These are phyloP conservation scores for Eurytoma californica DNA, from an alignment of 2,888 invertebrate genomes.

Conservation along the genomic window DNA sequence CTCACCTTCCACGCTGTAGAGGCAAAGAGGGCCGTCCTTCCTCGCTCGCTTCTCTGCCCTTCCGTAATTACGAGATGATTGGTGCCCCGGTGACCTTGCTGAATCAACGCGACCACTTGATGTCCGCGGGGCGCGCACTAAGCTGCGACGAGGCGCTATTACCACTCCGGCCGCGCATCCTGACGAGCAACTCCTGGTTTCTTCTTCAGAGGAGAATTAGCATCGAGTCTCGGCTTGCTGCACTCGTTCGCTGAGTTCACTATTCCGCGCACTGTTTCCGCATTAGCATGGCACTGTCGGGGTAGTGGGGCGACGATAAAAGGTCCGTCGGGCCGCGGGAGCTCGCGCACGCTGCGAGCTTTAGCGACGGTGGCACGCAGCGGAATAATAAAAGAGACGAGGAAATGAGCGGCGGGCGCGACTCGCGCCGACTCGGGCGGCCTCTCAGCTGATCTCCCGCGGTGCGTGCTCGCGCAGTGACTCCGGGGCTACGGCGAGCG, in stretches of 20 bases:
- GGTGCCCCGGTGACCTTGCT: neutral
- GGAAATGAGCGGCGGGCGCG: conserved; percentile 30
- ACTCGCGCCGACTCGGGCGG: conserved; percentile 53
- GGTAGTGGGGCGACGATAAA: too few relatives aligned
- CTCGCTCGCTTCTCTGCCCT: conserved; percentile 24
- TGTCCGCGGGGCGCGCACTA: conserved; percentile 37
- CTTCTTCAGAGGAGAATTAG: too few relatives aligned
- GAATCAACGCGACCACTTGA: conserved; percentile 18
- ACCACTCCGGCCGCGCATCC: conserved; percentile 30
- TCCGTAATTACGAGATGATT: neutral
- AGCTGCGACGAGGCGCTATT: conserved; percentile 21
- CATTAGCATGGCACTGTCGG: too few relatives aligned
- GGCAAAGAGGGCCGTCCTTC: neutral
- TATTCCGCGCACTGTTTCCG: too few relatives aligned
- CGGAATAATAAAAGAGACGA: conserved; percentile 22
- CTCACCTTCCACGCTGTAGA: conserved; percentile 38
- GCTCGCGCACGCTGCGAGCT: conserved; percentile 37
- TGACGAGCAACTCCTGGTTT: neutral
- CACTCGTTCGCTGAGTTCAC: too few relatives aligned
- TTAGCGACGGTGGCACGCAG: conserved; percentile 38
- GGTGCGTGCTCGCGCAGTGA: conserved; percentile 3
- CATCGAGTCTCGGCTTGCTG: too few relatives aligned
- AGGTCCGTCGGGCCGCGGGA: neutral
- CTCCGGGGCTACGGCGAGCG: conserved; percentile 1
- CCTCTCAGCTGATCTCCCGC: conserved; percentile 60